Percentiles rank a stretch among this genome's conserved stretches.
Conservation (phyloP, 2,888 invertebrate genomes). For the Kryphioiulus occultus region DNA sequence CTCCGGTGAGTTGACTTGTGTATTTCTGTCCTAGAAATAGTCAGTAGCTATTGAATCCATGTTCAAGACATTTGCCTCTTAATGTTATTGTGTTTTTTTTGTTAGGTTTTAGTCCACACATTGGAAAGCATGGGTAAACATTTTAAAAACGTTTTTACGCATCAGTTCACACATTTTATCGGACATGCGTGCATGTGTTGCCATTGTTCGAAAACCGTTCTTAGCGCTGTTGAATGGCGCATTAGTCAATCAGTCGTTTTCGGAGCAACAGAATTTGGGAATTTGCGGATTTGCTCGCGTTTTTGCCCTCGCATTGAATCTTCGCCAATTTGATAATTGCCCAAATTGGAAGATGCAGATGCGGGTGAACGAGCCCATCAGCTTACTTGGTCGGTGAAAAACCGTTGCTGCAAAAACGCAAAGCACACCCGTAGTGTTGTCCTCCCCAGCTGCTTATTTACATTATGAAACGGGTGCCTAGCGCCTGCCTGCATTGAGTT, state of each 20-base stretch:
- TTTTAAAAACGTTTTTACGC: too few relatives aligned
- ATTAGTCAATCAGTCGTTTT: neutral
- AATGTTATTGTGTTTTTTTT: too few relatives aligned
- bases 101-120: too few relatives aligned
- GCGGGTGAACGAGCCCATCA: constrained; percentile 6
- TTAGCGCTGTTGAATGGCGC: neutral
- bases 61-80: too few relatives aligned
- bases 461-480: neutral
- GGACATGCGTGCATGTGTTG: neutral
- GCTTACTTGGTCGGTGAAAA: neutral
- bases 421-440: neutral
- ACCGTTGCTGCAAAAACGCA: neutral
- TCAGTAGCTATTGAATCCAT: too few relatives aligned
- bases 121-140: too few relatives aligned
- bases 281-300: neutral
- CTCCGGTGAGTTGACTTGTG: too few relatives aligned
- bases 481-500: neutral
- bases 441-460: neutral
- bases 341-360: neutral
- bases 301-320: neutral
- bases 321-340: neutral
- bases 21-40: too few relatives aligned
- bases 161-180: too few relatives aligned
- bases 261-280: neutral
- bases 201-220: neutral